phyloP scores from a whole-genome alignment of 2,113 vertebrate genomes.

The Campylorhamphus procurvoides region DNA sequence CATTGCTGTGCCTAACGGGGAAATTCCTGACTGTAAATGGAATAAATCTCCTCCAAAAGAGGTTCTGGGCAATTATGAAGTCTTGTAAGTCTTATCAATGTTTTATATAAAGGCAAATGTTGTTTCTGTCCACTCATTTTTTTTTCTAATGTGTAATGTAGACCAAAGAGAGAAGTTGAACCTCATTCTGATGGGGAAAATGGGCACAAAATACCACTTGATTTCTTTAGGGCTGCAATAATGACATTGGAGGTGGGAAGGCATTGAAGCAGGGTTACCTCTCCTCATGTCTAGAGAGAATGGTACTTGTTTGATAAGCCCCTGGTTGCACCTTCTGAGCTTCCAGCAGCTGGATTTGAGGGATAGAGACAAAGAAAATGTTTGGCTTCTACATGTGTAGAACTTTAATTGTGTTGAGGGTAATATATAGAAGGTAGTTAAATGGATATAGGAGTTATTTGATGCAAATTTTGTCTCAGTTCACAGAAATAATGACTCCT shows the following conservation, averaged over 20 bases:
- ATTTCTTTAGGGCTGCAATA: background rate
- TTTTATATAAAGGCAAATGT: background rate
- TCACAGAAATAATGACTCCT: background rate
- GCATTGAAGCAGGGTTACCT: background rate
- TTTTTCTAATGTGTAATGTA: background rate
- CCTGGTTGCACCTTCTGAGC: background rate
- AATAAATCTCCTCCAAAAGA: constrained; percentile 91
- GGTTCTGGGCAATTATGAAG: constrained; percentile 92
- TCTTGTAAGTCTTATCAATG: constrained; percentile 84
- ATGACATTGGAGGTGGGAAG: background rate
- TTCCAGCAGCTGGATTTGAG: background rate
- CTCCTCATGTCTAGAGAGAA: background rate
- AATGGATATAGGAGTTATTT: background rate
- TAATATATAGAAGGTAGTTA: background rate
- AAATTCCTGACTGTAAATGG: constrained; percentile 94
- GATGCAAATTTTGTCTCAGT: background rate
- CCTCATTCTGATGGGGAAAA: background rate
- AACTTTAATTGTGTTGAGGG: background rate
- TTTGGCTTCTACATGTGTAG: background rate
- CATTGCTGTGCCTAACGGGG: constrained; percentile 91
- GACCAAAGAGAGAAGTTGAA: background rate
- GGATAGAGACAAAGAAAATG: background rate
- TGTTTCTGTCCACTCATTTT: background rate
- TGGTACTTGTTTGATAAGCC: background rate
- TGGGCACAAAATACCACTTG: background rate